These are phyloP conservation scores for Tautogolabrus adspersus DNA, from an alignment of 2,113 vertebrate species.

Conservation along the genomic window DNA sequence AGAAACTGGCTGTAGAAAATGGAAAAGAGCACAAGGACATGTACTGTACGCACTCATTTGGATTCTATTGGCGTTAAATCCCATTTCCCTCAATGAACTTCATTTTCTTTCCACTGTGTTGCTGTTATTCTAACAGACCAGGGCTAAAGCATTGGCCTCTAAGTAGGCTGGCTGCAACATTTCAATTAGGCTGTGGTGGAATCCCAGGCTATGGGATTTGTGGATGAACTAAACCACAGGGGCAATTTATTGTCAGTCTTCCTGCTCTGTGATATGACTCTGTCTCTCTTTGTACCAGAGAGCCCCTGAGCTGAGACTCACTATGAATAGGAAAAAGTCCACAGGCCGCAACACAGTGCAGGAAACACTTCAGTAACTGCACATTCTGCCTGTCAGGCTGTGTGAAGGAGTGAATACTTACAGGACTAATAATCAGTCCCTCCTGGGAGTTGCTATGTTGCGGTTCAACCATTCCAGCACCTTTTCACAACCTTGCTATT, in stretches of 20 bases:
- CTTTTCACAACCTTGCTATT: no score
- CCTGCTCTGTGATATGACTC: slow-evolving; percentile 14
- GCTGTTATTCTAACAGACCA: slow-evolving; percentile 13
- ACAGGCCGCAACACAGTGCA: background rate
- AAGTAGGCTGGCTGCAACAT: slow-evolving; percentile 20
- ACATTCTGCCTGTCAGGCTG: background rate
- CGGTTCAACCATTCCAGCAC: no score
- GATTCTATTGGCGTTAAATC: background rate
- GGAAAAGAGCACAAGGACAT: background rate
- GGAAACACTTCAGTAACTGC: slow-evolving; percentile 3
- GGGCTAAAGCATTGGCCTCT: background rate
- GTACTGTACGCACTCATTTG: background rate
- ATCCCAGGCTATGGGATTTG: slow-evolving; percentile 18
- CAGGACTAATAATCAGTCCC: background rate
- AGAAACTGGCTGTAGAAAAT: background rate
- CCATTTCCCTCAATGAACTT: background rate
- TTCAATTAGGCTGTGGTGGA: slow-evolving; percentile 33
- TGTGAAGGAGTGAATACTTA: slow-evolving; percentile 6
- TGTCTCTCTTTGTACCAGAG: background rate
- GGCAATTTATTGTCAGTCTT: slow-evolving; percentile 25
- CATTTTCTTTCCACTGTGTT: background rate
- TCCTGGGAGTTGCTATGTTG: no score
- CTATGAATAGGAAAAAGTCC: slow-evolving; percentile 10
- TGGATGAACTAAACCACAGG: slow-evolving; percentile 6
- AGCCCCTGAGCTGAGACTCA: slow-evolving; percentile 8